Evolutionary conservation across 2,113 vertebrate genomes (phyloP).

Genomic region (Microcebus tavaratra): DNA sequence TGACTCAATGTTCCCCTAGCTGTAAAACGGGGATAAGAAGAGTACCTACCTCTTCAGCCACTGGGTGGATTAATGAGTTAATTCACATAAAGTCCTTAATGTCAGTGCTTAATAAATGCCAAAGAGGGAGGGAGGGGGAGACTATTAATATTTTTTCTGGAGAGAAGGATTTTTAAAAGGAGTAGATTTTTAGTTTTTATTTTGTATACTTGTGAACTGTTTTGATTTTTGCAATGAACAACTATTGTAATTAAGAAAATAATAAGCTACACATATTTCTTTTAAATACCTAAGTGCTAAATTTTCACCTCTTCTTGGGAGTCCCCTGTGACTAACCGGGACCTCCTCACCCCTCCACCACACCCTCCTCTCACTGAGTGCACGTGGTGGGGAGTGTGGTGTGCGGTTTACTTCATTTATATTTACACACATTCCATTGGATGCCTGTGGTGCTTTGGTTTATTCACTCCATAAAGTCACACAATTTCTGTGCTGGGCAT

Average conservation of each 20-base stretch:
- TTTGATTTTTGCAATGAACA: not conserved
- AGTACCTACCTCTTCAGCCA: not conserved
- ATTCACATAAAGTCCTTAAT: not conserved
- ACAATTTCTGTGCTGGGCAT: not conserved
- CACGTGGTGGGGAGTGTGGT: rapidly evolving
- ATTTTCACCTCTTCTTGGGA: not conserved
- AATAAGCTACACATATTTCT: not conserved
- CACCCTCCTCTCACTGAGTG: not conserved
- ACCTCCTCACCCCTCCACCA: not conserved
- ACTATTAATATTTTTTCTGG: not conserved
- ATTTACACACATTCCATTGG: not conserved
- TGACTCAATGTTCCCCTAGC: not conserved
- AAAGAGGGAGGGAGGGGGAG: not conserved
- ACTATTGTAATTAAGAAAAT: not conserved
- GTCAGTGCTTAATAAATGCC: not conserved
- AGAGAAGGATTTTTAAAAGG: not conserved
- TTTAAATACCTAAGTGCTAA: not conserved
- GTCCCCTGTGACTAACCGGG: not conserved
- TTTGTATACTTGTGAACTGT: not conserved
- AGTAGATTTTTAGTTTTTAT: not conserved
- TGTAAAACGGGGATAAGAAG: not conserved
- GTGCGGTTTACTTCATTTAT: rapidly evolving
- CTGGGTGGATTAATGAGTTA: not conserved
- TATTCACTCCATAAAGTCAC: not conserved
- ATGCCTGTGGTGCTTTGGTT: not conserved